Conservation (phyloP, 2,113 vertebrate species). For the Rhegmatorhina hoffmannsi region DNA sequence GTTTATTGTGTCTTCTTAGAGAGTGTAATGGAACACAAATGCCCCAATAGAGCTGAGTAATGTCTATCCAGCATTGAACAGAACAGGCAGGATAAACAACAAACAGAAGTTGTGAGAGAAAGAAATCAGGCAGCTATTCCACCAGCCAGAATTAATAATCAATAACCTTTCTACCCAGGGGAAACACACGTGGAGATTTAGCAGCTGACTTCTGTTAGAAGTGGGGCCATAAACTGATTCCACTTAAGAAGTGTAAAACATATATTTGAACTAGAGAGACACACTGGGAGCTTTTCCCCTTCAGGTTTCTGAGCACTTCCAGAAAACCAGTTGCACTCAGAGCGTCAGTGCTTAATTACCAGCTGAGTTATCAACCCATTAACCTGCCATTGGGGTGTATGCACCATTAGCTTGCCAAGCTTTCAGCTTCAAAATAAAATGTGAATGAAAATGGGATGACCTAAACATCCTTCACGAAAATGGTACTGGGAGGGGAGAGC, state of each 20-base stretch:
- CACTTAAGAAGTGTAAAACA: neutral
- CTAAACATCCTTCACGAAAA: neutral
- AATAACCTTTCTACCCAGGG: neutral
- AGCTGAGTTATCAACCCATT: constrained; percentile 32
- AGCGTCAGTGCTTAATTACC: constrained; percentile 9
- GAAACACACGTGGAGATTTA: neutral
- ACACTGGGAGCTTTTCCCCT: neutral
- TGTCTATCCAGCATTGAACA: neutral
- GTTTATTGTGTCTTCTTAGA: neutral
- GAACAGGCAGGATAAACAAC: neutral
- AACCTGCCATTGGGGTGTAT: neutral
- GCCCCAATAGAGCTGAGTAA: neutral
- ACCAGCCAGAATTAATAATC: neutral
- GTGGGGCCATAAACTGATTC: neutral
- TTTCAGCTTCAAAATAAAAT: neutral
- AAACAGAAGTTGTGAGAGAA: neutral
- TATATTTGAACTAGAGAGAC: neutral
- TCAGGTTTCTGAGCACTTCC: neutral
- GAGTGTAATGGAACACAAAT: neutral
- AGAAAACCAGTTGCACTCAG: neutral
- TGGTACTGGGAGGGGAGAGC: neutral
- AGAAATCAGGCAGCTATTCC: neutral
- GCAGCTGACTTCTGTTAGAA: neutral
- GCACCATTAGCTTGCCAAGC: constrained; percentile 12
- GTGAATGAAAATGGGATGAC: neutral